Base-by-base conservation (phyloP, 2,888 invertebrate genomes). In the Pyrocoelia pectoralis region DNA sequence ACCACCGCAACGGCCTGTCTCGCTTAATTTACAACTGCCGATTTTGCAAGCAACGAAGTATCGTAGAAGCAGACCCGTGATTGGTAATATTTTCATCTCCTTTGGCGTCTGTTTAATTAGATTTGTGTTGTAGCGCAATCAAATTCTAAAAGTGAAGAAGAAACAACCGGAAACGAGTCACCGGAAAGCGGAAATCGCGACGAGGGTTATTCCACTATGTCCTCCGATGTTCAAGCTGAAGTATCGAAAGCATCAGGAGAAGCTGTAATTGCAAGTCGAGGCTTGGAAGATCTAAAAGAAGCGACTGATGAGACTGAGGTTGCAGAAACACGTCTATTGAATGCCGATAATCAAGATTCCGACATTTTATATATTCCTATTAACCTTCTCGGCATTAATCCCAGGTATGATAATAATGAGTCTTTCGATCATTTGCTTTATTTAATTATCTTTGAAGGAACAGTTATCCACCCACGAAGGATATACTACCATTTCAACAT, bases 171-270 rank as follows among this genome's bases (percentile, higher is more conserved):
- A 10, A 89, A 88, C 69, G 90, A 91, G 77, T 90, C 90, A 65
- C 90, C 90, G 0, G 90, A 90, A 74, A 90, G 90, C 72, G 90
- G 90, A 41, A 90, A 90, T 70, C 86, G 91, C 70, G 92, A 92
- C 82, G 92, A 92, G 78, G 92, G 92, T 13, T 92, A 92, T 80
- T 92, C 92, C 63, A 92, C 92, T 2, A 92, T 92, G 92, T 92
- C 92, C 9, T 91, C 91, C 67, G 92, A 92, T 76, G 90, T 91
- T 0, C 91, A 92, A 79, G 89, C 89, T 0, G 90, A 90, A 73
- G 88, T 88, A 1, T 87, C 87, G 0, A 75, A 83, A 38, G 74
- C 76, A 28, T 86, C 68, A 13, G 69, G 67, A 10, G 70, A 67
- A 13, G 61, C 53, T n/a, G 63, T 56, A 6, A 67, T 64, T 6